These are phyloP conservation scores for Dromius quadrimaculatus DNA, from an alignment of 2,888 invertebrate genomes.

Conservation along the genomic window DNA sequence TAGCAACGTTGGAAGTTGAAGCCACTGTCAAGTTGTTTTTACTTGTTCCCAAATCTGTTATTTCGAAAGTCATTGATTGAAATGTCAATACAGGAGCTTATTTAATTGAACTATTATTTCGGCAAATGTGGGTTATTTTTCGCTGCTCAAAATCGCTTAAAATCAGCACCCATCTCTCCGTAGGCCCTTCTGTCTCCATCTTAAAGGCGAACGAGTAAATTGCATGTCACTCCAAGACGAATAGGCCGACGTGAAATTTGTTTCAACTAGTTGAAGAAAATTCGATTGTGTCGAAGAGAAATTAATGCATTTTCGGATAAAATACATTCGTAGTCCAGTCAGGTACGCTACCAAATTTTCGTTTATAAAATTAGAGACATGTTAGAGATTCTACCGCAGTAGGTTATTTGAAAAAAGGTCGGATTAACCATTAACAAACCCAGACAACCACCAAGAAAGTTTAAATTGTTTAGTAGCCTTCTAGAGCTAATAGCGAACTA, in stretches of 20 bases:
- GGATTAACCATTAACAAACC: too few species aligned
- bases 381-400: slow-evolving; percentile 13
- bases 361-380: slow-evolving; percentile 38
- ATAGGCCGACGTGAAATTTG: slow-evolving; percentile 66
- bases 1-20: background rate
- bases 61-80: too few species aligned
- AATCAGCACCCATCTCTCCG: slow-evolving; percentile 45
- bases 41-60: too few species aligned
- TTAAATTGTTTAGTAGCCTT: too few species aligned
- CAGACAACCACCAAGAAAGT: too few species aligned
- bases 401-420: too few species aligned
- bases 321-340: slow-evolving; percentile 39
- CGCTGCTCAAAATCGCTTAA: background rate
- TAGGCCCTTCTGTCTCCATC: slow-evolving; percentile 52
- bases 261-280: slow-evolving; percentile 62
- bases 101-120: too few species aligned
- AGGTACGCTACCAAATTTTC: slow-evolving; percentile 42
- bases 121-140: too few species aligned
- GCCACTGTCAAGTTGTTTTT: background rate
- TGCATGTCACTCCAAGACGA: slow-evolving; percentile 66
- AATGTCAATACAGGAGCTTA: too few species aligned
- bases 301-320: slow-evolving; percentile 45
- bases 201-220: slow-evolving; percentile 63
- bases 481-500: too few species aligned
- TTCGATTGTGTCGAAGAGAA: slow-evolving; percentile 50